Conservation (phyloP, 2,113 vertebrate genomes). For the Istiophorus platypterus region DNA sequence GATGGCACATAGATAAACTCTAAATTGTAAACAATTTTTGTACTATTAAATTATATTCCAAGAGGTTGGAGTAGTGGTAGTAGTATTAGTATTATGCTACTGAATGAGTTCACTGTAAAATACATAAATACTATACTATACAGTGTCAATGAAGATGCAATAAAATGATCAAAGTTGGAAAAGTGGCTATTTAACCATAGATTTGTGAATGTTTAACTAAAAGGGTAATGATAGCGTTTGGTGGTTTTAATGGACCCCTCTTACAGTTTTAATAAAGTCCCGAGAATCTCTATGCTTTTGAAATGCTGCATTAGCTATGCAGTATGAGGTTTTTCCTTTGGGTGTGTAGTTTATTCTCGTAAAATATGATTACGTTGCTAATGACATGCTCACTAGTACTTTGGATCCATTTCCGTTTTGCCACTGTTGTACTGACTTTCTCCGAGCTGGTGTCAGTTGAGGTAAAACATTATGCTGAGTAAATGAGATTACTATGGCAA, state of each 20-base stretch:
- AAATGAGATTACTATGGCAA: neutral
- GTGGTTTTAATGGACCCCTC: neutral
- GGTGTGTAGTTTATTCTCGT: too few relatives aligned
- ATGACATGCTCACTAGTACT: too few relatives aligned
- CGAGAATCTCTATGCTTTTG: neutral
- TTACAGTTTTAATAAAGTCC: too few relatives aligned
- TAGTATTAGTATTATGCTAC: neutral
- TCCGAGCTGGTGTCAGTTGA: neutral
- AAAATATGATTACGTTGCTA: too few relatives aligned
- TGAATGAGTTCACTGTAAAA: neutral
- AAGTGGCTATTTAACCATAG: neutral
- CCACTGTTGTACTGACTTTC: conserved; percentile 9
- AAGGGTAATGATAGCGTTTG: too few relatives aligned
- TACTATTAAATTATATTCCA: too few relatives aligned
- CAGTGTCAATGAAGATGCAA: neutral
- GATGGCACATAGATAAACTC: neutral
- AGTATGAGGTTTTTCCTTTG: neutral
- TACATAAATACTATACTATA: neutral
- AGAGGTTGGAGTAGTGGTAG: too few relatives aligned
- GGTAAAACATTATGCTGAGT: neutral
- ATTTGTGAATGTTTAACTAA: neutral
- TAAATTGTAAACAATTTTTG: neutral
- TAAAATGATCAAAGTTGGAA: neutral
- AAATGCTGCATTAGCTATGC: neutral
- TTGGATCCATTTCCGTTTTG: conserved; percentile 3